Percentiles rank a stretch among this genome's conserved stretches.
Evolutionary conservation across 2,113 vertebrate species (phyloP).

Genomic region (Clinocottus analis): DNA sequence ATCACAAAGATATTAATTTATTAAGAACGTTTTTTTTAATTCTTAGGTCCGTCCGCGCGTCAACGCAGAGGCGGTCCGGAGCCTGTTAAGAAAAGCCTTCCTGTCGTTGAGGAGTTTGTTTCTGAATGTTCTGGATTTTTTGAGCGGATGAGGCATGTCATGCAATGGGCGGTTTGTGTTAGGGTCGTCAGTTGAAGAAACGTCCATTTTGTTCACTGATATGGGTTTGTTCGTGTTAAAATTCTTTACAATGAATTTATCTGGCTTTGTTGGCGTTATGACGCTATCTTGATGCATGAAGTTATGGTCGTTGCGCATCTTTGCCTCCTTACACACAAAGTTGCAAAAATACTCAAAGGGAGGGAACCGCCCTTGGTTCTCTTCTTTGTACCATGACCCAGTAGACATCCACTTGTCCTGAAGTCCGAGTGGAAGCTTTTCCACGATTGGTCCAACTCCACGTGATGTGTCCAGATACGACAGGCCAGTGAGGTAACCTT

Average conservation of each 20-base stretch:
- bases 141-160: not conserved
- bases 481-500: constrained; percentile 17
- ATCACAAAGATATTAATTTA: too few species aligned
- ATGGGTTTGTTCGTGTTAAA: not conserved
- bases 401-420: constrained; percentile 23
- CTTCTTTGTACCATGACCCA: constrained; percentile 20
- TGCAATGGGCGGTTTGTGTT: constrained; percentile 17
- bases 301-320: constrained; percentile 10
- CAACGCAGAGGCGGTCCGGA: too few species aligned
- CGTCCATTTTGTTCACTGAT: not conserved
- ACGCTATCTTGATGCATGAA: not conserved
- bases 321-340: constrained; percentile 12
- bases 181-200: not conserved
- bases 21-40: too few species aligned
- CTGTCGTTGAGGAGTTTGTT: constrained; percentile 1
- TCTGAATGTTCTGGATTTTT: constrained; percentile 27
- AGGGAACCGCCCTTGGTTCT: constrained; percentile 5
- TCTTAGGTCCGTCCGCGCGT: not conserved
- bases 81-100: constrained; percentile 37
- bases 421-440: constrained; percentile 27
- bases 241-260: not conserved
- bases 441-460: constrained; percentile 12
- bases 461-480: constrained; percentile 10
- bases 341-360: constrained; percentile 18
- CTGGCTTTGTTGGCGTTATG: not conserved